Base-by-base conservation (phyloP, 2,888 invertebrate species). In the Rotaria sp. region DNA sequence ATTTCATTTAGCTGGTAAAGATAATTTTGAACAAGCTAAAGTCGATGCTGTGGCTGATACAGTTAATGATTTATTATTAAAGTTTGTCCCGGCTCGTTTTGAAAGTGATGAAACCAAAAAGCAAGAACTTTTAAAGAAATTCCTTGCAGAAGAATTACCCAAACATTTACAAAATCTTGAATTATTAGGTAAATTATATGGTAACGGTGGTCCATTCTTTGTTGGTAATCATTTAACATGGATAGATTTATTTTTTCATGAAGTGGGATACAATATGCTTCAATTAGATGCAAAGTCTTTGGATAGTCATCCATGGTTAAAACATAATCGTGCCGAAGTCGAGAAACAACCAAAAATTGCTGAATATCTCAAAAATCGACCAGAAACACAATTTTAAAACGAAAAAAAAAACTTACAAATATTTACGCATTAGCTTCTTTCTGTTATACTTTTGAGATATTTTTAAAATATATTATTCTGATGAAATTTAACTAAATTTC, bases 291-390 rank as follows among this genome's bases (percentile, higher is more conserved):
- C 85, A 11, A 50, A 85, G 21, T 52, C 84, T 45, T 86, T 88
- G 59, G 87, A 87, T 26, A 88, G 88, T 45, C 86, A 86, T 45
- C 88, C 88, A 59, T 86, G 87, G 74, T 84, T 88, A 30, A 85
- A 85, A 52, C 87, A 87, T 5, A 85, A 87, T 21, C 87, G 87
- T 74, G 85, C 86, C 13, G 87, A 88, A 45, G 55, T 87, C 18
- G 86, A 86, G 59, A 50, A 86, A 57, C 26, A 85, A 10, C 88
- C 88, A 4, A 87, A 87, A 48, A 87, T 88, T n/a, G 88, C 88
- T 0, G 87, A 86, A 13, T 88, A 88, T 88, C 85, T 88, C 13
- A 87, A 84, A 30, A 88, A 86, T 35, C 87, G 88, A 75, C 88
- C 88, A 21, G 45, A 86, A 35, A 88, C 88, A 24, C 41, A 26